These are phyloP conservation scores for Arctia plantaginis DNA, from an alignment of 2,888 invertebrate genomes.

Conservation along the genomic window DNA sequence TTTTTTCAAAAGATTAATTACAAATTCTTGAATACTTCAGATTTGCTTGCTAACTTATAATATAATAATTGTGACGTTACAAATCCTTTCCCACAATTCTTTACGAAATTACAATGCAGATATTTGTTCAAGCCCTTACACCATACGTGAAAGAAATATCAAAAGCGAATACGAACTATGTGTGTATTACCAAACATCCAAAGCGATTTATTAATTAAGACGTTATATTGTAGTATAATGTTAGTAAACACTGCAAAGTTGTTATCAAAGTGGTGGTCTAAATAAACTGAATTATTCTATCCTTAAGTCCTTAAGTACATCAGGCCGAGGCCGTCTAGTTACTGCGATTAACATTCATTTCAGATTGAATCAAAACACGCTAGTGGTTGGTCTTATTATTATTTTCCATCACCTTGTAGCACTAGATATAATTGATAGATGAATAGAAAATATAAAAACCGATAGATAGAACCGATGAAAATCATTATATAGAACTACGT, in stretches of 20 bases:
- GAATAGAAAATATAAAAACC: too few species aligned
- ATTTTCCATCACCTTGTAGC: neutral
- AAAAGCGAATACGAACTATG: too few species aligned
- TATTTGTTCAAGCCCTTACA: too few species aligned
- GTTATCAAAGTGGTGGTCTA: neutral
- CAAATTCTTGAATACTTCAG: neutral
- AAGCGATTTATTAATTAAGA: neutral
- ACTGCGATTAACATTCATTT: neutral
- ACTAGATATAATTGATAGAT: too few species aligned
- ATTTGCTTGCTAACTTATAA: neutral
- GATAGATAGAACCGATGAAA: too few species aligned
- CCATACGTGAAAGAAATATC: too few species aligned
- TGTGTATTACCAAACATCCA: neutral
- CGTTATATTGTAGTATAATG: neutral
- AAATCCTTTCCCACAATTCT: too few species aligned
- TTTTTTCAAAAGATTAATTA: neutral
- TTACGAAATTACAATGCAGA: too few species aligned
- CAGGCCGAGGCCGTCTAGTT: neutral
- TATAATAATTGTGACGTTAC: too few species aligned
- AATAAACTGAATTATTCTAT: neutral
- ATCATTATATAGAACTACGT: too few species aligned
- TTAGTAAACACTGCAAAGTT: neutral
- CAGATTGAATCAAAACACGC: constrained; percentile 1
- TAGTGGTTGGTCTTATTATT: too few species aligned
- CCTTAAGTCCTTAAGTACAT: neutral